Conservation (phyloP, 1,140 invertebrate species). For the Sarcophaga bullata region DNA sequence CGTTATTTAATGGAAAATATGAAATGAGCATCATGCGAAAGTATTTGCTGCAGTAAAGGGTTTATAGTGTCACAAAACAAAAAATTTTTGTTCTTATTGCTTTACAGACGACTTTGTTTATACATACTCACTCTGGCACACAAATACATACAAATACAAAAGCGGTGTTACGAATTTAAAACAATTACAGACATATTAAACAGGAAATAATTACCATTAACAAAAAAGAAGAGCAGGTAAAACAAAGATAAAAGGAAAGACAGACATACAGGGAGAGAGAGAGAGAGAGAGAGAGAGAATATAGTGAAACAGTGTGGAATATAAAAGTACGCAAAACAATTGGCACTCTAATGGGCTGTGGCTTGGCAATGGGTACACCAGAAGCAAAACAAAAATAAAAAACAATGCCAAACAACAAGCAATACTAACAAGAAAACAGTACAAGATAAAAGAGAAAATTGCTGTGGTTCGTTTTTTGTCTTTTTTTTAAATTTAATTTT, state of each 20-base stretch:
- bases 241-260: too few species aligned
- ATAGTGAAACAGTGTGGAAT: background rate
- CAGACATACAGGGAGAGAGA: background rate
- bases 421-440: too few species aligned
- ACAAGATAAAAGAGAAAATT: background rate
- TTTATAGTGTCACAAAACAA: conserved; percentile 27
- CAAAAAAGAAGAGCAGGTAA: too few species aligned
- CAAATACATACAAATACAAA: too few species aligned
- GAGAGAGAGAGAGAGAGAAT: background rate
- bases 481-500: conserved; percentile 2
- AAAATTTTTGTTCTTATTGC: conserved; percentile 22
- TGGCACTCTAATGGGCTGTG: conserved; percentile 8
- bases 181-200: too few species aligned
- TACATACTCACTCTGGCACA: background rate
- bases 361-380: background rate
- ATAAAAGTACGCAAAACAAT: background rate
- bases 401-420: background rate
- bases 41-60: conserved; percentile 6
- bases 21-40: conserved; percentile 21
- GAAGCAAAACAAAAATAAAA: background rate
- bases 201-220: too few species aligned
- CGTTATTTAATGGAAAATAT: conserved; percentile 28
- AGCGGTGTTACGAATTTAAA: too few species aligned
- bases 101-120: background rate
- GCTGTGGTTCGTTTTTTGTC: background rate